A percentile compares a stretch with the other conserved stretches of the same genome.
These are phyloP conservation scores for Mungos mungo DNA, from an alignment of 2,113 vertebrate genomes.

Conservation along the genomic window DNA sequence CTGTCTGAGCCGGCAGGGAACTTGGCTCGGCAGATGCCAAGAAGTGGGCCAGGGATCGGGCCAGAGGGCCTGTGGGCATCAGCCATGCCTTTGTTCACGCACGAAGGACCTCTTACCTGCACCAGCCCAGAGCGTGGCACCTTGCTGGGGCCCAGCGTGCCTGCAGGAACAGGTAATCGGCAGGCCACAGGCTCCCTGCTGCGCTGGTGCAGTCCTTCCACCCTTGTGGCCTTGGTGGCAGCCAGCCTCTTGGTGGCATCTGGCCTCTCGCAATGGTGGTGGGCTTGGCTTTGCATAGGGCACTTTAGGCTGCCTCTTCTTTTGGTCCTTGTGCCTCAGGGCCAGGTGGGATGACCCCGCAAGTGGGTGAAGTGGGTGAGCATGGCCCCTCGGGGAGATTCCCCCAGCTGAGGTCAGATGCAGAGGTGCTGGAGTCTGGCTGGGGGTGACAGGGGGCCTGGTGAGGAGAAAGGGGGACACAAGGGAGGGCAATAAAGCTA, in stretches of 20 bases:
- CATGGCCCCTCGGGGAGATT: background rate
- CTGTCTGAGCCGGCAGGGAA: background rate
- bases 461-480: background rate
- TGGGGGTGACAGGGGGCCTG: background rate
- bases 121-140: constrained; percentile 88
- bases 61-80: constrained; percentile 58
- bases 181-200: background rate
- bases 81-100: constrained; percentile 84
- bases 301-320: background rate
- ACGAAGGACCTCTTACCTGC: constrained; percentile 92
- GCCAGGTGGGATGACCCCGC: background rate
- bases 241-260: background rate
- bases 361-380: rapidly evolving
- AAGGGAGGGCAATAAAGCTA: background rate
- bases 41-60: background rate
- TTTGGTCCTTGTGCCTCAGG: background rate
- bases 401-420: background rate
- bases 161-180: constrained; percentile 89
- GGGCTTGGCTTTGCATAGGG: constrained; percentile 38
- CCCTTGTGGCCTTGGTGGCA: background rate
- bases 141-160: constrained; percentile 77
- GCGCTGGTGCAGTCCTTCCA: background rate
- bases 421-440: background rate
- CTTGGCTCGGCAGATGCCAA: background rate
- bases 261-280: background rate